These are phyloP conservation scores for Goniozus legneri DNA, from an alignment of 1,140 invertebrate species.

Conservation along the genomic window DNA sequence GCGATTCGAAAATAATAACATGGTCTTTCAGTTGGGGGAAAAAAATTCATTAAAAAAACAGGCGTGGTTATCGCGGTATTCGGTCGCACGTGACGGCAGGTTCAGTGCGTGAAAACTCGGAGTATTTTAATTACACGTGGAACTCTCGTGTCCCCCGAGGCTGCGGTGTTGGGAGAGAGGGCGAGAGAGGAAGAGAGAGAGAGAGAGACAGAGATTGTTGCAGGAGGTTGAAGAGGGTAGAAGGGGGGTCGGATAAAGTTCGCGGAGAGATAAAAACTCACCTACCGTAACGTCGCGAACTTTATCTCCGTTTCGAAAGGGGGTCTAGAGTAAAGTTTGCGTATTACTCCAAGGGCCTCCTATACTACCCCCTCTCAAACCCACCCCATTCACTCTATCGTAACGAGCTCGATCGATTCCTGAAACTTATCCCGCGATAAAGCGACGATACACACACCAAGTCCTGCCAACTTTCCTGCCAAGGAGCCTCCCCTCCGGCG, in stretches of 20 bases:
- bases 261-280: constrained; percentile 18
- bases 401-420: constrained; percentile 17
- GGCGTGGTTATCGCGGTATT: too few relatives aligned
- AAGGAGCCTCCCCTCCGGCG: too few relatives aligned
- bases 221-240: not conserved
- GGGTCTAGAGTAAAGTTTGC: constrained; percentile 18
- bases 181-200: not conserved
- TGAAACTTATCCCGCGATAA: constrained; percentile 12
- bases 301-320: constrained; percentile 9
- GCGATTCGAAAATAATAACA: too few relatives aligned
- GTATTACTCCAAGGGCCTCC: constrained; percentile 18
- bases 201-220: constrained; percentile 2
- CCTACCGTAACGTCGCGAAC: constrained; percentile 17
- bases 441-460: not conserved
- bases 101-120: too few relatives aligned
- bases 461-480: constrained; percentile 10
- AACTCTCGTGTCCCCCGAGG: too few relatives aligned
- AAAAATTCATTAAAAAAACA: too few relatives aligned
- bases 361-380: too few relatives aligned
- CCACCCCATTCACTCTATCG: too few relatives aligned
- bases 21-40: too few relatives aligned
- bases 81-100: too few relatives aligned
- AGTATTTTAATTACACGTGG: too few relatives aligned
- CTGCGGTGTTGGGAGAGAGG: too few relatives aligned
- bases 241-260: not conserved